phyloP scores from a whole-genome alignment of 2,113 vertebrate species.

The Semnornis frantzii region DNA sequence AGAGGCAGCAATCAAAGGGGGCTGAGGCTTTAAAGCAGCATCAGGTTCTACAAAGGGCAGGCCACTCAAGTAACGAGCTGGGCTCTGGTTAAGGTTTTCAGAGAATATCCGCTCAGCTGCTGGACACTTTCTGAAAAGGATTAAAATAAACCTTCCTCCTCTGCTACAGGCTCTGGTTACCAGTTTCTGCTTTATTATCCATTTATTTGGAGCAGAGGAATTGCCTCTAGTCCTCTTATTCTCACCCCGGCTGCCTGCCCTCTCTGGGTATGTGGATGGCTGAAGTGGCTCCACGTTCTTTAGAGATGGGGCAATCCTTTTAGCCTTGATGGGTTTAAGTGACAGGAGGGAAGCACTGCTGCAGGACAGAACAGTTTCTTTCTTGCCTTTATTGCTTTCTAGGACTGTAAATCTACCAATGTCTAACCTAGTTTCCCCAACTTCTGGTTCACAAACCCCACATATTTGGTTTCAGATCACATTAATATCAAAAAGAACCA shows the following conservation, averaged over 20 bases:
- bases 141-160: slow-evolving; percentile 24
- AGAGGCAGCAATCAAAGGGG: not conserved
- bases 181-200: slow-evolving; percentile 44
- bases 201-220: slow-evolving; percentile 35
- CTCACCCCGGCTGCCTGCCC: not conserved
- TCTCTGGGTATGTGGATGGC: not conserved
- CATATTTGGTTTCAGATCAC: not conserved
- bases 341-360: slow-evolving; percentile 10
- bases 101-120: not conserved
- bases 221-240: slow-evolving; percentile 33
- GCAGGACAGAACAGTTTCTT: not conserved
- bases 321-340: slow-evolving; percentile 35
- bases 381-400: slow-evolving; percentile 25
- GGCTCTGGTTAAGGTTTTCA: not conserved
- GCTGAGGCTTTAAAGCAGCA: not conserved
- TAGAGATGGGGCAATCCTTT: slow-evolving; percentile 44
- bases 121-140: slow-evolving; percentile 1
- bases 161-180: slow-evolving; percentile 15
- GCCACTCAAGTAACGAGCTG: not conserved
- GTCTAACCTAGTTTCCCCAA: slow-evolving; percentile 2
- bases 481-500: not conserved
- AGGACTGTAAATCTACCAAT: slow-evolving; percentile 25
- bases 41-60: not conserved
- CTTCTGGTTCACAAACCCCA: not conserved
- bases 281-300: slow-evolving; percentile 32